A percentile compares a stretch with the other conserved stretches of the same genome.
Conservation (phyloP, 2,888 invertebrate species). For the Melikaiella ostensackeni region DNA sequence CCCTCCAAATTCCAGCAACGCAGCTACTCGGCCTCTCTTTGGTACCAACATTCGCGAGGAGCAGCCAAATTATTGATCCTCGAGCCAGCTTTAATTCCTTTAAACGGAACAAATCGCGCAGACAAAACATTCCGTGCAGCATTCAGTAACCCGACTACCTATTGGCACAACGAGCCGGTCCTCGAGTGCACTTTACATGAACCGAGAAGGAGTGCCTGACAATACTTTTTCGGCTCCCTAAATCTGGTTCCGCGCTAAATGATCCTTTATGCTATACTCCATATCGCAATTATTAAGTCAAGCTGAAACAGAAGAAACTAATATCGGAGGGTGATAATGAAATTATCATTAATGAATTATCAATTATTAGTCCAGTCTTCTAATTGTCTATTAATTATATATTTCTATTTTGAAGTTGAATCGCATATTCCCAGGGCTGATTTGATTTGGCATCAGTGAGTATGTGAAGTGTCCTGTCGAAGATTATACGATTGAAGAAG, state of each 20-base stretch:
- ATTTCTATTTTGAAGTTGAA: not conserved
- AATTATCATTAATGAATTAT: no score
- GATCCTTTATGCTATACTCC: no score
- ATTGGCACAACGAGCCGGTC: conserved; percentile 34
- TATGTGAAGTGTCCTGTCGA: conserved; percentile 8
- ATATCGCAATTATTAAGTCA: no score
- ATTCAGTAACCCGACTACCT: conserved; percentile 6
- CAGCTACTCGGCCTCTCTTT: conserved; percentile 2
- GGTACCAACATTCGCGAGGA: conserved; percentile 26
- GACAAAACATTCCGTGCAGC: conserved; percentile 61
- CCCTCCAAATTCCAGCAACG: conserved; percentile 13
- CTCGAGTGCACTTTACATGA: conserved; percentile 10
- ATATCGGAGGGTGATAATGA: no score
- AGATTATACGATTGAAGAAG: conserved; percentile 1
- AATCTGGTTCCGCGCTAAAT: not conserved
- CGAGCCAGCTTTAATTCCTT: conserved; percentile 52
- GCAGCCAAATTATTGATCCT: conserved; percentile 64
- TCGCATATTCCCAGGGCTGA: not conserved
- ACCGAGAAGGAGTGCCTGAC: not conserved
- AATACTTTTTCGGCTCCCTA: not conserved
- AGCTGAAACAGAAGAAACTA: no score
- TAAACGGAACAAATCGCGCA: conserved; percentile 58
- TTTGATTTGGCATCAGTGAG: not conserved
- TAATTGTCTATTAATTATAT: no score
- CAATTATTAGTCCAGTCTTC: no score